Base-by-base conservation (phyloP, 2,113 vertebrate genomes). In the Lucifuga dentata region DNA sequence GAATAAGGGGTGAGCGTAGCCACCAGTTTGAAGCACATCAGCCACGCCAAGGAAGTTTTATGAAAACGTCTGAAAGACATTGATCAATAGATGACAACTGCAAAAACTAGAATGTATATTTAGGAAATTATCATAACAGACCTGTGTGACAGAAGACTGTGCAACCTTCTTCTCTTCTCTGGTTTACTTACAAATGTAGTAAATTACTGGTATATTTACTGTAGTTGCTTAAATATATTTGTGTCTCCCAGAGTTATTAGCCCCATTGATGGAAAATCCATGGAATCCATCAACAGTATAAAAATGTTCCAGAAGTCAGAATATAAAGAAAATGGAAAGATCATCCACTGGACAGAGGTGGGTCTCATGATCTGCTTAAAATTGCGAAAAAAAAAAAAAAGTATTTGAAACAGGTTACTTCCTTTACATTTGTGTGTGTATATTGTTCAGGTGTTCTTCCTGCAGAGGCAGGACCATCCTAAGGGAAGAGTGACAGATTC, bases 281-380 rank as follows among this genome's bases (percentile, higher is more conserved):
- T 99, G 98, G 98, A 99, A 81, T 98, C 96, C 1, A 93, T 99
- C 80, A 94, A 92, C 67, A 99, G 96, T 1, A 92, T 91, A 51
- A 99, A 99, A 92, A 97, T 99, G 90, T 98, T 98, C 75, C 98
- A 99, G 39, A 96, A 96, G 69, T 96, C 97, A 0, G 98, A 99
- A 85, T 98, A 97, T 90, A 98, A 97, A 93, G 95, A 96, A 33
- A 99, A 95, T 2, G 98, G 98, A 17, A 99, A 99, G 88, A 95
- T 98, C 84, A 97, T 99, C 77, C 94, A 95, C 52, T 99, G 98
- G 98, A 99, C 96, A 55, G 98, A 99, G 94, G 98, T 97, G 84
- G 64, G 26, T 48, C 5, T 16, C 5, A 40, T 23, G 9, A 60
- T 43, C 29, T 23, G n/a, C 2, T 46, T n/a, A 16, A 48, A 44